Conservation (phyloP, 2,113 vertebrate species). For the Oenanthe oenanthe region DNA sequence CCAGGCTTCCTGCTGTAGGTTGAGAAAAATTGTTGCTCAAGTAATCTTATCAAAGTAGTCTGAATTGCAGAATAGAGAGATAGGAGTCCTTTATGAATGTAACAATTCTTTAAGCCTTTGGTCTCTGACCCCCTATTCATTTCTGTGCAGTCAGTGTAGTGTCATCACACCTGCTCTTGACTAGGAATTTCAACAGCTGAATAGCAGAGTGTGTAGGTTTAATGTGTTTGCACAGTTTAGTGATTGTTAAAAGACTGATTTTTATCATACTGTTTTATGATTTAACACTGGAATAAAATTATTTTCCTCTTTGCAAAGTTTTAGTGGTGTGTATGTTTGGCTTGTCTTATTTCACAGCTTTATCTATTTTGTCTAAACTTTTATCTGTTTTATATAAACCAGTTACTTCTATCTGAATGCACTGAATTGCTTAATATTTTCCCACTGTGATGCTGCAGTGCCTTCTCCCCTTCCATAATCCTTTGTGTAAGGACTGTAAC, state of each 20-base stretch:
- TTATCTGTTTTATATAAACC: not conserved
- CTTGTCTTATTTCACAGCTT: not conserved
- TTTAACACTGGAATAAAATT: slow-evolving; percentile 36
- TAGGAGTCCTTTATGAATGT: not conserved
- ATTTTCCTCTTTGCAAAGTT: not conserved
- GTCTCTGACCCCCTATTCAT: not conserved
- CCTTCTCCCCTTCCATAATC: not conserved
- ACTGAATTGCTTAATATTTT: not conserved
- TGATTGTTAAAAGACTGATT: not conserved
- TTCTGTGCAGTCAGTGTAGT: not conserved
- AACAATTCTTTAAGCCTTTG: not conserved
- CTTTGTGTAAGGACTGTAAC: not conserved
- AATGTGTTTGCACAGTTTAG: not conserved
- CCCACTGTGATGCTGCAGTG: not conserved
- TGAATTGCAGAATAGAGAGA: not conserved
- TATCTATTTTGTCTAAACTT: not conserved
- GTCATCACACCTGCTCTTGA: not conserved
- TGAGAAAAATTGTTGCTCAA: not conserved
- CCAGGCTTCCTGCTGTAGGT: not conserved
- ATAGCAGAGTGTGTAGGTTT: not conserved
- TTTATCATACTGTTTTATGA: not conserved
- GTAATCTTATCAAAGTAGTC: not conserved
- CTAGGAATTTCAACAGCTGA: not conserved
- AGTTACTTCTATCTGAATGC: not conserved
- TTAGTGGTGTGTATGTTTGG: not conserved